These are phyloP conservation scores for Pseudochromis fuscus DNA, from an alignment of 2,797 vertebrate species.

Conservation along the genomic window DNA sequence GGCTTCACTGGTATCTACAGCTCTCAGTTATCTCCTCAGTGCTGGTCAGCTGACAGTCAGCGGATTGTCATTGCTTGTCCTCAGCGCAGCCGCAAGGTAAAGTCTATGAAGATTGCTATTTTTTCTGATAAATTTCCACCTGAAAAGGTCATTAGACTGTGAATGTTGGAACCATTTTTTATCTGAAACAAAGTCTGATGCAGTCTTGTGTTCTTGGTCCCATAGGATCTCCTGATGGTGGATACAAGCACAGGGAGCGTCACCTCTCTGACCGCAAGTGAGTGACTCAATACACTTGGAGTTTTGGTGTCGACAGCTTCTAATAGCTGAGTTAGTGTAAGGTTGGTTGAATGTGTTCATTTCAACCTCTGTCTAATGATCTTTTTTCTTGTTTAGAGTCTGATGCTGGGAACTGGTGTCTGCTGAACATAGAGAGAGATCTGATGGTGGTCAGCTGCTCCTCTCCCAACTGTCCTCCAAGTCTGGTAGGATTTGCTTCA, in stretches of 20 bases:
- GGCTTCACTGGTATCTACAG: constrained; percentile 94
- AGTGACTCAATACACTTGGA: constrained; percentile 33
- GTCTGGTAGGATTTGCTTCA: constrained; percentile 85
- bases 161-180: background rate
- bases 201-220: constrained; percentile 5
- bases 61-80: constrained; percentile 88
- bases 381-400: constrained; percentile 70
- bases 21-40: constrained; percentile 85
- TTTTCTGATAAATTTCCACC: background rate
- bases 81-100: constrained; percentile 93
- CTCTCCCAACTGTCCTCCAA: constrained; percentile 90
- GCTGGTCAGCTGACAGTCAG: constrained; percentile 96
- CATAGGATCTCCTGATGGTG: constrained; percentile 78
- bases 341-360: background rate
- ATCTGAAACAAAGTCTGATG: background rate
- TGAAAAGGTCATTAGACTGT: background rate
- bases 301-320: background rate
- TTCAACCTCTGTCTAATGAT: constrained; percentile 24
- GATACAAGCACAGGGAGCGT: constrained; percentile 74
- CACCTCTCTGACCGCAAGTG: constrained; percentile 78
- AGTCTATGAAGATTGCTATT: background rate
- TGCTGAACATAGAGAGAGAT: constrained; percentile 90
- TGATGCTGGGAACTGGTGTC: constrained; percentile 89
- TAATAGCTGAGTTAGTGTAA: background rate
- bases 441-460: constrained; percentile 93